Conservation (phyloP, 2,113 vertebrate species). For the Urocitellus parryii region DNA sequence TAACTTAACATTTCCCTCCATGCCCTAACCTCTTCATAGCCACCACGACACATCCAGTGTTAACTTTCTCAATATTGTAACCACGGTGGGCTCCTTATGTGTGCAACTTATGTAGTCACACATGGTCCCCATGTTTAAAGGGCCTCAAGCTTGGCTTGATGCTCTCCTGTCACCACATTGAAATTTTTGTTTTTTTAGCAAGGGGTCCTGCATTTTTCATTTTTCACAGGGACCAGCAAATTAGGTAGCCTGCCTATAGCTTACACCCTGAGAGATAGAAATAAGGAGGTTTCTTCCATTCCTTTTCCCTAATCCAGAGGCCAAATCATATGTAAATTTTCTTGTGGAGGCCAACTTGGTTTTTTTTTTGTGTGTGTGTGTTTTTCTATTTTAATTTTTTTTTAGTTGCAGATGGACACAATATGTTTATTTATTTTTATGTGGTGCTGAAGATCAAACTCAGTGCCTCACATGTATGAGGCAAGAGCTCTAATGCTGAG, state of each 20-base stretch:
- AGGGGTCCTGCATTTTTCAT: neutral
- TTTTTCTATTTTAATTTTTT: too few relatives aligned
- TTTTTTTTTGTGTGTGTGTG: too few relatives aligned
- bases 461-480: too few relatives aligned
- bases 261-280: neutral
- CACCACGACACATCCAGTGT: neutral
- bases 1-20: neutral
- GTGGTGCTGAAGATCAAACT: too few relatives aligned
- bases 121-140: neutral
- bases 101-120: neutral
- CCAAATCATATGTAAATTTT: slow-evolving; percentile 91
- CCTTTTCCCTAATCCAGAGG: slow-evolving; percentile 88
- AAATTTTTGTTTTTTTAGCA: slow-evolving; percentile 13
- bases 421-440: too few relatives aligned
- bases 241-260: neutral
- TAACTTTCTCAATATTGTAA: neutral
- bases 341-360: slow-evolving; percentile 82
- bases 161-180: neutral
- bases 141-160: neutral
- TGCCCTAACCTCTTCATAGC: neutral
- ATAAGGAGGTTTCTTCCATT: neutral
- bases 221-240: neutral
- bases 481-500: too few relatives aligned
- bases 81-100: neutral
- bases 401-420: too few relatives aligned